Conservation (phyloP, 2,797 vertebrate genomes). For the Chaetophractus vellerosus region DNA sequence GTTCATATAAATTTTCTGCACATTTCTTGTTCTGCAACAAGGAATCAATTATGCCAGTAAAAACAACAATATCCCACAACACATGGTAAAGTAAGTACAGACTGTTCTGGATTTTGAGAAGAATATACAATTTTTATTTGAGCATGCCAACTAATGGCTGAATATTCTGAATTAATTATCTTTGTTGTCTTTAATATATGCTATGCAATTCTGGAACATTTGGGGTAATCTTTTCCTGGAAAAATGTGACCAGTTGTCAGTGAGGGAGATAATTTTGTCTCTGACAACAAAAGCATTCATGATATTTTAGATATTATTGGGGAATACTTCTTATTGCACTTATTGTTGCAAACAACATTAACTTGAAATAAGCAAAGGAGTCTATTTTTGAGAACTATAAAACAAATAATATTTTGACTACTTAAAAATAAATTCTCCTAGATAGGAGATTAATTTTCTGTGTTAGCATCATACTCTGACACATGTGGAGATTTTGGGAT, state of each 20-base stretch:
- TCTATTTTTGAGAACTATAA: not conserved
- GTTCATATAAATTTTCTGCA: not conserved
- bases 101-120: not conserved
- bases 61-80: not conserved
- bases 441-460: not conserved
- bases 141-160: not conserved
- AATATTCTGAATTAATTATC: not conserved
- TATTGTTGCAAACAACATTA: not conserved
- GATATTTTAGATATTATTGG: not conserved
- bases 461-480: not conserved
- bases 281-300: not conserved
- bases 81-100: not conserved
- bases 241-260: not conserved
- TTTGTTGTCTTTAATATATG: constrained; percentile 26
- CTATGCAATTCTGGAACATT: not conserved
- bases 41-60: not conserved
- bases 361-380: not conserved
- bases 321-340: not conserved
- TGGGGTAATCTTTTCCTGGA: not conserved
- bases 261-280: not conserved
- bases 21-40: constrained; percentile 23
- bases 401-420: constrained; percentile 6
- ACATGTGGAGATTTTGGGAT: not conserved
- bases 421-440: constrained; percentile 42
- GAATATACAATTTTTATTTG: not conserved